A percentile compares a stretch with the other conserved stretches of the same genome.
Conservation (phyloP, 2,113 vertebrate genomes). For the Trogon surrucura region DNA sequence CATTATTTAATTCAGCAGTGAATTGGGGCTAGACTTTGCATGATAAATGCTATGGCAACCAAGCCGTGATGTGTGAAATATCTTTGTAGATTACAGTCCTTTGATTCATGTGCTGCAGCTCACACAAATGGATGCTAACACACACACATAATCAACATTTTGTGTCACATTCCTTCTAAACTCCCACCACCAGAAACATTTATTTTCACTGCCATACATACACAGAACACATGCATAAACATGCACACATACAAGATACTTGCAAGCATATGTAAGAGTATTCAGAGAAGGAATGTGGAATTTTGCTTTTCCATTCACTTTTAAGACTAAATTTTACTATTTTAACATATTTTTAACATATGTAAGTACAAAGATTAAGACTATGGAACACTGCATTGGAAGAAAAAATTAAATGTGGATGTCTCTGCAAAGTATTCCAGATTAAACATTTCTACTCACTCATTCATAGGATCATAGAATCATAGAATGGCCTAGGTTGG, state of each 20-base stretch:
- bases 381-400: constrained; percentile 56
- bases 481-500: too few species aligned
- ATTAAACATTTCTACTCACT: constrained; percentile 78
- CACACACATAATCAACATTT: neutral
- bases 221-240: neutral
- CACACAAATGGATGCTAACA: constrained; percentile 14
- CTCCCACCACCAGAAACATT: neutral
- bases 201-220: neutral
- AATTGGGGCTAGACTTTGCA: neutral
- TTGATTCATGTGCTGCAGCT: constrained; percentile 31
- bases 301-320: constrained; percentile 12
- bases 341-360: constrained; percentile 20
- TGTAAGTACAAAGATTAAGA: constrained; percentile 32
- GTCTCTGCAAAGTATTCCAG: constrained; percentile 66
- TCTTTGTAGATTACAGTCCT: constrained; percentile 41
- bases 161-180: neutral
- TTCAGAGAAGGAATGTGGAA: constrained; percentile 28
- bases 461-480: neutral
- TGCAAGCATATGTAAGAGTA: constrained; percentile 13
- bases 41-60: constrained; percentile 56
- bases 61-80: neutral
- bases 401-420: constrained; percentile 73
- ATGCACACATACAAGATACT: neutral
- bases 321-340: neutral
- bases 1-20: constrained; percentile 34